These are phyloP conservation scores for Oscheius sp. DNA, from an alignment of 2,888 invertebrate species.

Conservation along the genomic window DNA sequence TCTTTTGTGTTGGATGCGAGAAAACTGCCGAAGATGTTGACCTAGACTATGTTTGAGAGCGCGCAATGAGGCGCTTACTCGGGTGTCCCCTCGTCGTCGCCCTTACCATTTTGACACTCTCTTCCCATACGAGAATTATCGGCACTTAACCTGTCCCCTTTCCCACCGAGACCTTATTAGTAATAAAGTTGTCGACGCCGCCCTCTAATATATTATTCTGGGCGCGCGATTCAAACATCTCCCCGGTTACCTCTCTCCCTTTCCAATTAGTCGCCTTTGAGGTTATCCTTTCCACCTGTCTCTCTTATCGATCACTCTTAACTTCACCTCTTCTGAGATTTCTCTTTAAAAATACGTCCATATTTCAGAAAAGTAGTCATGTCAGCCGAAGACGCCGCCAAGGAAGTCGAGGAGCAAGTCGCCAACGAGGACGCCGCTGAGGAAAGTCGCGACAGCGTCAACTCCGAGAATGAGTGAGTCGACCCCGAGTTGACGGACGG, in stretches of 20 bases:
- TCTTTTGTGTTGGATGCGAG: slow-evolving; percentile 1
- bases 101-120: background rate
- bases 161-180: background rate
- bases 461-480: slow-evolving; percentile 33
- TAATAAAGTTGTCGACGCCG: background rate
- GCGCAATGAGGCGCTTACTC: slow-evolving; percentile 10
- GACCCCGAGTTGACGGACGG: background rate
- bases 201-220: background rate
- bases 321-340: slow-evolving; percentile 10
- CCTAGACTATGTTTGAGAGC: background rate
- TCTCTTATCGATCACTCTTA: slow-evolving; percentile 10
- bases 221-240: background rate
- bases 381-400: slow-evolving; percentile 35
- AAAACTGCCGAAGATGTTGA: slow-evolving; percentile 15
- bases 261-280: slow-evolving; percentile 1
- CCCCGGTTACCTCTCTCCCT: background rate
- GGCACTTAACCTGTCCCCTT: background rate
- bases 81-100: too few species aligned
- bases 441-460: slow-evolving; percentile 38
- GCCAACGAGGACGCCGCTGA: slow-evolving; percentile 32
- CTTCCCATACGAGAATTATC: background rate
- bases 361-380: slow-evolving; percentile 15
- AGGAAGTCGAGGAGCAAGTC: slow-evolving; percentile 35
- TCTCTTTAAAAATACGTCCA: background rate
- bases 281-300: slow-evolving; percentile 20